These are phyloP conservation scores for Diadegma fenestrale DNA, from an alignment of 2,888 invertebrate genomes.

Conservation along the genomic window DNA sequence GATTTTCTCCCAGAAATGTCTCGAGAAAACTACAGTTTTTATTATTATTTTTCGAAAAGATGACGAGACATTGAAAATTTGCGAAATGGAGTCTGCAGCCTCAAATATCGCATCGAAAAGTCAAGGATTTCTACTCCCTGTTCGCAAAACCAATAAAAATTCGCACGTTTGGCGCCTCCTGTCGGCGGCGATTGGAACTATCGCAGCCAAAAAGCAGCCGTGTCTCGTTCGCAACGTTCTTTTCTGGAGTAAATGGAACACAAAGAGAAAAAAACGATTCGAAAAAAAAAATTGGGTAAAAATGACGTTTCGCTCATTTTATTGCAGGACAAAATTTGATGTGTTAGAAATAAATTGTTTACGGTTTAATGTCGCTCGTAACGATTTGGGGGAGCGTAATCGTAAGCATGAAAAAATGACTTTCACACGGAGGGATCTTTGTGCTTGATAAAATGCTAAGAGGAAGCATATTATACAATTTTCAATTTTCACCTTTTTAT, in stretches of 20 bases:
- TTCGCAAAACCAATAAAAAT: too few relatives aligned
- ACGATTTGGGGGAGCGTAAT: background rate
- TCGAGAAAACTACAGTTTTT: background rate
- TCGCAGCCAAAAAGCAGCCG: too few relatives aligned
- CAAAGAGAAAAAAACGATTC: too few relatives aligned
- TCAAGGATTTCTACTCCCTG: too few relatives aligned
- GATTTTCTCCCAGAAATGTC: background rate
- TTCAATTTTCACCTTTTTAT: conserved; percentile 28
- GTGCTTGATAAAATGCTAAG: background rate
- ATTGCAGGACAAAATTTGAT: too few relatives aligned
- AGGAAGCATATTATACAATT: conserved; percentile 13
- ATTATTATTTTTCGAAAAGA: background rate
- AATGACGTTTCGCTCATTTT: too few relatives aligned
- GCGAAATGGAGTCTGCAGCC: background rate
- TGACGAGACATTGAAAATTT: background rate
- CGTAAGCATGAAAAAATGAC: background rate
- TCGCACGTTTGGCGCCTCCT: too few relatives aligned
- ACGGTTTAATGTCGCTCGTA: background rate
- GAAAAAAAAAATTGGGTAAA: background rate
- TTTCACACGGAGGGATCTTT: background rate
- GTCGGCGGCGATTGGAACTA: too few relatives aligned
- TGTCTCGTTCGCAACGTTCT: too few relatives aligned
- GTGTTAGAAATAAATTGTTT: background rate
- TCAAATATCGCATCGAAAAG: too few relatives aligned
- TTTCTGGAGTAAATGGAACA: too few relatives aligned